phyloP scores from a whole-genome alignment of 2,797 vertebrate species.

The Crotalus adamanteus region DNA sequence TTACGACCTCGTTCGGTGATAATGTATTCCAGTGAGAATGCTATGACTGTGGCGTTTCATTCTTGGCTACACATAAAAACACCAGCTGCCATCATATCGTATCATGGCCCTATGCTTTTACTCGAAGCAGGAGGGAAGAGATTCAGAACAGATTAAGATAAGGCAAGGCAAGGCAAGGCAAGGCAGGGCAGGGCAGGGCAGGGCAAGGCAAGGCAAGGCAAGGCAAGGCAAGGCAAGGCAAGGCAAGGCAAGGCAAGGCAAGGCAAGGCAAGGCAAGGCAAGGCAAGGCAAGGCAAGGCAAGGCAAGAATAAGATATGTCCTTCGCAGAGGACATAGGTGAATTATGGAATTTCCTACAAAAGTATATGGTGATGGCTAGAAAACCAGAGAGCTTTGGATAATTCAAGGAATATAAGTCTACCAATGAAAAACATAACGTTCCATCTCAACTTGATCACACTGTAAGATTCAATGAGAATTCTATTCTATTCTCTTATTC shows the following conservation, averaged over 20 bases:
- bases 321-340: neutral
- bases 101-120: neutral
- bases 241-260: too few relatives aligned
- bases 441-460: neutral
- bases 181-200: too few relatives aligned
- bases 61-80: neutral
- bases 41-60: neutral
- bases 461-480: neutral
- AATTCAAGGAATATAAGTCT: neutral
- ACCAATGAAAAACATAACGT: neutral
- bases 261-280: too few relatives aligned
- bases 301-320: too few relatives aligned
- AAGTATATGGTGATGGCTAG: too few relatives aligned
- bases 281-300: too few relatives aligned
- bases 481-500: neutral
- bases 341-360: neutral
- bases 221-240: too few relatives aligned
- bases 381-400: neutral
- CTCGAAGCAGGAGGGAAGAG: neutral
- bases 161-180: too few relatives aligned
- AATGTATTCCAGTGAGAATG: constrained; percentile 1
- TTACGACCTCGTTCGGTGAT: neutral
- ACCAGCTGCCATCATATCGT: neutral
- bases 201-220: too few relatives aligned
- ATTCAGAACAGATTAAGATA: neutral